Percentiles rank a stretch among this genome's conserved stretches.
Conservation (phyloP, 2,113 vertebrate genomes). For the Gymnarchus niloticus region DNA sequence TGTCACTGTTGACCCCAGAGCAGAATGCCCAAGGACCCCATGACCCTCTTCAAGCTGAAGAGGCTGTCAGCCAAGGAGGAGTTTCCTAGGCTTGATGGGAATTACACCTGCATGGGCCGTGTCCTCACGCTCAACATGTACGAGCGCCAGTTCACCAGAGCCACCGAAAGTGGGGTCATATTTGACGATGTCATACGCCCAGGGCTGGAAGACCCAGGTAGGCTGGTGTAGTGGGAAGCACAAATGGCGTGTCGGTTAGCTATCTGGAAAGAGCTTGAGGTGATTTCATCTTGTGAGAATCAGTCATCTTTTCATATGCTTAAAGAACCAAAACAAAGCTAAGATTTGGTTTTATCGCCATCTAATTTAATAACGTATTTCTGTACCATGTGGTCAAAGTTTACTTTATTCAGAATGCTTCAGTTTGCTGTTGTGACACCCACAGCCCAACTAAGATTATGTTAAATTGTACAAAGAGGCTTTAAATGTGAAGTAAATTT, state of each 20-base stretch:
- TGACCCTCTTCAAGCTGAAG: conserved; percentile 50
- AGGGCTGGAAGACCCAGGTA: conserved; percentile 62
- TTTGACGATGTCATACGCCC: conserved; percentile 64
- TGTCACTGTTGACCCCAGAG: conserved; percentile 33
- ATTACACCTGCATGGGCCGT: conserved; percentile 56
- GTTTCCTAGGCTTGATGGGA: conserved; percentile 56
- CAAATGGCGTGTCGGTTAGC: background rate
- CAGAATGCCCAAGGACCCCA: conserved; percentile 51
- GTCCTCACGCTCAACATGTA: conserved; percentile 59
- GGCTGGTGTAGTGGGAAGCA: no score
- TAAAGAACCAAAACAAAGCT: no score
- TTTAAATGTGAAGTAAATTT: background rate
- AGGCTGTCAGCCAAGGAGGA: conserved; percentile 57
- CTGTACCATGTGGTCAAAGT: no score
- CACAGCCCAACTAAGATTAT: background rate
- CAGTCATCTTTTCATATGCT: no score
- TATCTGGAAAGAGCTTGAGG: background rate
- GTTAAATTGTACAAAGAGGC: background rate
- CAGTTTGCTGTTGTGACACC: background rate
- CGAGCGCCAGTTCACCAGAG: conserved; percentile 57
- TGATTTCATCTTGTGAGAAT: background rate
- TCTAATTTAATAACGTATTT: no score
- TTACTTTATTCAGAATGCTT: background rate
- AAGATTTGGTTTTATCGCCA: no score
- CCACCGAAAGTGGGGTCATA: conserved; percentile 59